Base-by-base conservation (phyloP, 2,888 invertebrate genomes). In the Andrena trimmerana region DNA sequence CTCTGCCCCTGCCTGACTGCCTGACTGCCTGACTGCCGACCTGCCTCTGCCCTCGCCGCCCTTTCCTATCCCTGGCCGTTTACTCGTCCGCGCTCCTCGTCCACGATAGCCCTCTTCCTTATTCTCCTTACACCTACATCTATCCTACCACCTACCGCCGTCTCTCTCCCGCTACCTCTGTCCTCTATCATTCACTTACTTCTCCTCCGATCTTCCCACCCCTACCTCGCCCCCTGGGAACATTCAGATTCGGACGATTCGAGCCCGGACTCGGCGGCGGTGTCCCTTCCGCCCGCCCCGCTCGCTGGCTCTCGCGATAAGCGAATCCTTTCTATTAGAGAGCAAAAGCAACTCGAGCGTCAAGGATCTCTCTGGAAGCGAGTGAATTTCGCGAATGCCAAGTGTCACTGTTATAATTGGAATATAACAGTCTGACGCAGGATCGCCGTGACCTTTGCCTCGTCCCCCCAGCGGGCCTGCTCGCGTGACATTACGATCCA, bases 51-150 rank as follows among this genome's bases (percentile, higher is more conserved):
- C 65, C 79, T 62, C 81, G 48, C 75, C 31, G 29, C 71, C 73
- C 59, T 69, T 76, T 73, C 70, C 79, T 72, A 78, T 81, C 90
- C 91, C 92, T 91, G 91, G 91, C 91, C 90, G 89, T 89, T 92
- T 91, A 91, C 92, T 92, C 90, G 88, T 88, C 90, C 87, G 87
- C 87, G 83, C 83, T 86, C 81, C 88, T 86, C 88, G 79, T 85
- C 57, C 59, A 54, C 84, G 84, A 88, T 83, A 84, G 75, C 73
- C 86, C 82, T 66, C 60, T 68, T 72, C 76, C 81, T 84, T 84
- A 80, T 73, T 77, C 78, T 81, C 80, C 79, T 73, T 77, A 74
- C 60, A 71, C 81, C 82, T 71, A 82, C 75, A 54, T 65, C 70
- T 24, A 54, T 67, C 62, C n/a, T 59, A 62, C 33, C 24, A 57